phyloP scores from a whole-genome alignment of 2,888 invertebrate genomes.

The Cryptocephalus primarius region DNA sequence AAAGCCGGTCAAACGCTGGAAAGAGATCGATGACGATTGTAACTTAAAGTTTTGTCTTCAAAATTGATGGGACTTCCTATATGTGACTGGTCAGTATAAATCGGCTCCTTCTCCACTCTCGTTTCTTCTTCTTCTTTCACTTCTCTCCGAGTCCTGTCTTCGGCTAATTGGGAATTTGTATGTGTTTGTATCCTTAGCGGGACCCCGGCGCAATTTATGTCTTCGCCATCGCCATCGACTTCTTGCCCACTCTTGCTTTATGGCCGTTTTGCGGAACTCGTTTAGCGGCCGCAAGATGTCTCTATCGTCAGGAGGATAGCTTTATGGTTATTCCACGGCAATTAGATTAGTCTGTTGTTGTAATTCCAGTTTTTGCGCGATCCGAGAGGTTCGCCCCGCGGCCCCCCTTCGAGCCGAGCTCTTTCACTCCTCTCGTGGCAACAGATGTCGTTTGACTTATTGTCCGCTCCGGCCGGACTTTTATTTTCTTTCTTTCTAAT shows the following conservation, averaged over 20 bases:
- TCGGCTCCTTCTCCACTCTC: too few species aligned
- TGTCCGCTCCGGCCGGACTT: constrained; percentile 7
- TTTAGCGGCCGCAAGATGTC: constrained; percentile 38
- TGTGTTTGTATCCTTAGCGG: constrained; percentile 32
- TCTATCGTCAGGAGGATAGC: constrained; percentile 36
- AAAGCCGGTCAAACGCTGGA: too few species aligned
- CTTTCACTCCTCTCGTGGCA: constrained; percentile 10
- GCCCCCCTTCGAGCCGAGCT: too few species aligned
- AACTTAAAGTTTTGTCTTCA: too few species aligned
- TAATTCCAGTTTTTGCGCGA: constrained; percentile 35
- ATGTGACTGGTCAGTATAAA: too few species aligned
- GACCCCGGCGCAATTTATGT: constrained; percentile 31
- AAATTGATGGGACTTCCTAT: too few species aligned
- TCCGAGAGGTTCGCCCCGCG: constrained; percentile 18
- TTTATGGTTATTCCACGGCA: constrained; percentile 38
- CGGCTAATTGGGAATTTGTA: constrained; percentile 38
- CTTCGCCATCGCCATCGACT: constrained; percentile 20
- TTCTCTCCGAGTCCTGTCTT: constrained; percentile 5
- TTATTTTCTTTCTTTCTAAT: too few species aligned
- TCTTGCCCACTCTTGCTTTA: constrained; percentile 29
- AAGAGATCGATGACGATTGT: too few species aligned
- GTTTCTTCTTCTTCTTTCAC: too few species aligned
- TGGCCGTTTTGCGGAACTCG: constrained; percentile 37
- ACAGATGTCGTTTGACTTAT: constrained; percentile 37
- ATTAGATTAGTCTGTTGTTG: constrained; percentile 38